phyloP scores from a whole-genome alignment of 2,888 invertebrate genomes.

The Dicyrtomina minuta region DNA sequence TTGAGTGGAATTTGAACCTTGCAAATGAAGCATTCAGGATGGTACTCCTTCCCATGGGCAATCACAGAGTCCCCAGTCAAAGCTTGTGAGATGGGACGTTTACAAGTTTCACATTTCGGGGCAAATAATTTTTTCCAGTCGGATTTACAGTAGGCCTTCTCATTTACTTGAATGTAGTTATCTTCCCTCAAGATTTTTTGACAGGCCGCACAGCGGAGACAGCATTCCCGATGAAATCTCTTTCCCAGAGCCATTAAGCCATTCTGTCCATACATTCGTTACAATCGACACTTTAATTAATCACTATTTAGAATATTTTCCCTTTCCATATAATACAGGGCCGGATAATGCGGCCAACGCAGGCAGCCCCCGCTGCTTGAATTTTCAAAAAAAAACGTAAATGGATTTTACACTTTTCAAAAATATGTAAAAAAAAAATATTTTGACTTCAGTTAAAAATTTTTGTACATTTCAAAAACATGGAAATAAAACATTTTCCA shows the following conservation, averaged over 20 bases:
- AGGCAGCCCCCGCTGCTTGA: no score
- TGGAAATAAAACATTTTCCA: no score
- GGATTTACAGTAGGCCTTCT: slow-evolving; percentile 48
- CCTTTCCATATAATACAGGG: no score
- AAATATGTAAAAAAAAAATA: no score
- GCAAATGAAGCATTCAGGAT: slow-evolving; percentile 51
- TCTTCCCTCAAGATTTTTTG: slow-evolving; percentile 48
- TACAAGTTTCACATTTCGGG: slow-evolving; percentile 48
- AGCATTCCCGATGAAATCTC: slow-evolving; percentile 50
- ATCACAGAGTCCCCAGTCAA: slow-evolving; percentile 48
- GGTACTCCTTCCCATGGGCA: slow-evolving; percentile 47
- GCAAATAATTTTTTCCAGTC: slow-evolving; percentile 51
- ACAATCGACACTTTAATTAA: neutral
- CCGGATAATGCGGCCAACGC: no score
- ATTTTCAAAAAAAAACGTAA: no score
- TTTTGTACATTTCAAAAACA: no score
- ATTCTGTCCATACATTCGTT: slow-evolving; percentile 38
- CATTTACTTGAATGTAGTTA: slow-evolving; percentile 42
- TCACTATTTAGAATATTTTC: neutral
- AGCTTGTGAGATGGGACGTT: slow-evolving; percentile 44
- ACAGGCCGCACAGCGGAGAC: slow-evolving; percentile 48
- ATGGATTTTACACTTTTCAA: no score
- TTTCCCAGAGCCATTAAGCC: slow-evolving; percentile 51
- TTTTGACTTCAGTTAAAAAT: no score
- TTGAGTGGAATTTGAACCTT: slow-evolving; percentile 38